A percentile compares a stretch with the other conserved stretches of the same genome.
Evolutionary conservation across 2,113 vertebrate species (phyloP).

Genomic region (Grammatotria lemairii): DNA sequence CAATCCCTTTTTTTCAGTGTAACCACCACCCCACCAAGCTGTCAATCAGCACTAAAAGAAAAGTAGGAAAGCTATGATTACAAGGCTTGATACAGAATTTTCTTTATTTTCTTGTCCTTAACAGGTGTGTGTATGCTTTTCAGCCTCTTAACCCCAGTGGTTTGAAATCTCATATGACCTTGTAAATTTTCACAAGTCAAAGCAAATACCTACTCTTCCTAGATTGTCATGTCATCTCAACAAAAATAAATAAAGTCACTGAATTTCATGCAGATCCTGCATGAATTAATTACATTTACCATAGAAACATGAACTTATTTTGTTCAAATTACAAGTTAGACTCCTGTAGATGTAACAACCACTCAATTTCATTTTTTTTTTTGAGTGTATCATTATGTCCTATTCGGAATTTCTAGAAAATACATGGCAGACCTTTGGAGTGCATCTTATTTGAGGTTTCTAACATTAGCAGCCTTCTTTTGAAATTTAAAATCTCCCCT

Average conservation of each 20-base stretch:
- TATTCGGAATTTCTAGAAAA: not conserved
- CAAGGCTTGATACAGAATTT: not conserved
- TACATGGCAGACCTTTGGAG: not conserved
- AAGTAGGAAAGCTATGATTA: too few relatives aligned
- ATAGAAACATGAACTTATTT: not conserved
- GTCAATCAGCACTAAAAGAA: too few relatives aligned
- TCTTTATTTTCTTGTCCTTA: not conserved
- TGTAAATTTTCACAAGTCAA: not conserved
- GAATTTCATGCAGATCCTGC: not conserved
- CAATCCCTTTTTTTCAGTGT: too few relatives aligned
- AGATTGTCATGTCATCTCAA: not conserved
- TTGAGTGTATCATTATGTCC: not conserved
- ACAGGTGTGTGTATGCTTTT: not conserved
- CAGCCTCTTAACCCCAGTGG: not conserved
- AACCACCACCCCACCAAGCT: not conserved
- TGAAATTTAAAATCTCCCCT: not conserved
- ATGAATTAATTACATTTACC: not conserved
- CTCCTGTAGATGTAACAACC: not conserved
- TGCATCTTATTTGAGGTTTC: not conserved
- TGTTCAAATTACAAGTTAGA: not conserved
- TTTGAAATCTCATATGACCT: not conserved
- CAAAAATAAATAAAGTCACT: not conserved
- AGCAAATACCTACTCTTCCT: not conserved
- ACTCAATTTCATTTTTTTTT: not conserved
- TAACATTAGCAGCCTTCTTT: not conserved